These are phyloP conservation scores for Cheilosia variabilis DNA, from an alignment of 2,888 invertebrate species.

Conservation along the genomic window DNA sequence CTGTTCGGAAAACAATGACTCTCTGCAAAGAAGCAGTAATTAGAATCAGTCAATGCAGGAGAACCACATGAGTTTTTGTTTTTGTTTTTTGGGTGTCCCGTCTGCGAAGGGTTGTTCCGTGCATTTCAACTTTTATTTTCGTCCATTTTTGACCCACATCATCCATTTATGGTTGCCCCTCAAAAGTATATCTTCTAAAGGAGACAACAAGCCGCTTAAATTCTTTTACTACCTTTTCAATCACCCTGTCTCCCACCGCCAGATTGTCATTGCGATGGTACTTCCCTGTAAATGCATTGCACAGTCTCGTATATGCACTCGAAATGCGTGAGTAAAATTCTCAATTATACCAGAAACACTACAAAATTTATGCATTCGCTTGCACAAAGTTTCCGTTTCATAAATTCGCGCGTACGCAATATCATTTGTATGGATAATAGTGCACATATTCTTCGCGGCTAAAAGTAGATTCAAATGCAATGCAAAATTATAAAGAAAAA, in stretches of 20 bases:
- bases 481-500: not conserved
- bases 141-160: no score
- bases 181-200: no score
- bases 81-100: no score
- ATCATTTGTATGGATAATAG: conserved; percentile 34
- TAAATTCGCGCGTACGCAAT: conserved; percentile 51
- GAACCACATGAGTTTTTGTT: no score
- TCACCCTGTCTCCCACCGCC: conserved; percentile 2
- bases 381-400: conserved; percentile 63
- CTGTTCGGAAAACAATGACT: no score
- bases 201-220: no score
- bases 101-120: no score
- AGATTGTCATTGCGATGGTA: not conserved
- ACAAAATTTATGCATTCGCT: conserved; percentile 20
- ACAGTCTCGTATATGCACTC: not conserved
- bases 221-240: not conserved
- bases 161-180: no score
- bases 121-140: no score
- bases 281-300: conserved; percentile 13
- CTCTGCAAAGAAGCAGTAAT: no score
- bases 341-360: conserved; percentile 57
- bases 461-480: conserved; percentile 47
- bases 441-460: conserved; percentile 7
- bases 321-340: conserved; percentile 48
- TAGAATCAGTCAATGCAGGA: no score